These are phyloP conservation scores for Coendou prehensilis DNA, from an alignment of 2,797 vertebrate species.

Conservation along the genomic window DNA sequence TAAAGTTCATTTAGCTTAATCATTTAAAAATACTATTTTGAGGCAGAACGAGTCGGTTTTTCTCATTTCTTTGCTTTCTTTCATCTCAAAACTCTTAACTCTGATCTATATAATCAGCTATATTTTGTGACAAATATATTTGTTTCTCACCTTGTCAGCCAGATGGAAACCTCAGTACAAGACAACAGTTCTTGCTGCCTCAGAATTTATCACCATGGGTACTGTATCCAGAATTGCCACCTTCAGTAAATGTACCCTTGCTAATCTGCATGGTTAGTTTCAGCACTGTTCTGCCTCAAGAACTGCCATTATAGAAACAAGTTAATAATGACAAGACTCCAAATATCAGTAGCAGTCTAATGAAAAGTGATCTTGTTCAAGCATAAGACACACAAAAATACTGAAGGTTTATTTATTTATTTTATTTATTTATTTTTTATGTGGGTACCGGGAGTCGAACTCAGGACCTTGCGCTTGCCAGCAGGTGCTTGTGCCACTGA, in stretches of 20 bases:
- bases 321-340: background rate
- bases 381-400: background rate
- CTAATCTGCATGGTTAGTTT: background rate
- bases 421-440: background rate
- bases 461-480: too few species aligned
- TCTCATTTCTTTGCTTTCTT: background rate
- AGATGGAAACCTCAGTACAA: conserved; percentile 6
- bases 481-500: too few species aligned
- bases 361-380: background rate
- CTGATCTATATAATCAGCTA: background rate
- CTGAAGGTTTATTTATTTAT: background rate
- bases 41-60: background rate
- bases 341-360: background rate
- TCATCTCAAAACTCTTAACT: conserved; percentile 20
- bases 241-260: background rate
- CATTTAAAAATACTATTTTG: conserved; percentile 10
- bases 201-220: background rate
- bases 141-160: conserved; percentile 45
- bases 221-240: background rate
- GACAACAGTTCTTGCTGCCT: background rate
- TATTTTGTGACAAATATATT: conserved; percentile 34
- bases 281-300: background rate
- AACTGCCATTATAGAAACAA: background rate
- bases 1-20: background rate
- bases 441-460: too few species aligned